Percentiles rank a stretch among this genome's conserved stretches.
Evolutionary conservation across 2,113 vertebrate species (phyloP).

Genomic region (Parus major): DNA sequence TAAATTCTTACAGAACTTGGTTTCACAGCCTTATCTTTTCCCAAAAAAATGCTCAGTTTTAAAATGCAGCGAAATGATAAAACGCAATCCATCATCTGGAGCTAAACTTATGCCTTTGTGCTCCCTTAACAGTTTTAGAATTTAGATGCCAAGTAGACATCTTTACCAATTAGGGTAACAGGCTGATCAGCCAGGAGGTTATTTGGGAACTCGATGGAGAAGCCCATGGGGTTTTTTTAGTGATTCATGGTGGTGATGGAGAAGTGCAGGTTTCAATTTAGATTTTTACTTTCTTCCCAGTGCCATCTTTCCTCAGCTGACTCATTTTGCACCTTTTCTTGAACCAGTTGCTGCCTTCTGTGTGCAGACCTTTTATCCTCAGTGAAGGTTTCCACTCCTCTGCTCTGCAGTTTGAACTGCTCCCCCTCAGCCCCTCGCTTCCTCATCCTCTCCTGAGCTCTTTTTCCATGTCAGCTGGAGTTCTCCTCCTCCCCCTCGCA

Average conservation of each 20-base stretch:
- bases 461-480: neutral
- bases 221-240: neutral
- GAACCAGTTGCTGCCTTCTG: neutral
- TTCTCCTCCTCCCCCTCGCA: neutral
- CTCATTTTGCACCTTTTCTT: neutral
- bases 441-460: neutral
- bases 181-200: neutral
- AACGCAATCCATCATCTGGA: neutral
- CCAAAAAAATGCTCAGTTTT: neutral
- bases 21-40: neutral
- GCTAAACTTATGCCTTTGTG: neutral
- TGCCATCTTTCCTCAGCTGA: neutral
- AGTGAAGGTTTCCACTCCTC: neutral
- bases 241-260: neutral
- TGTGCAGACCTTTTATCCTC: neutral
- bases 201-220: neutral
- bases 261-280: neutral
- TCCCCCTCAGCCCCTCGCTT: neutral
- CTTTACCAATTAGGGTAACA: neutral
- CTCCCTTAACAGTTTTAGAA: neutral
- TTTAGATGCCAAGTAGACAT: neutral
- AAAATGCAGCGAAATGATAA: neutral
- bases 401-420: neutral
- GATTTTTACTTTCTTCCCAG: neutral
- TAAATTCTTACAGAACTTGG: neutral